These are phyloP conservation scores for Cairina moschata DNA, from an alignment of 2,113 vertebrate genomes.

Conservation along the genomic window DNA sequence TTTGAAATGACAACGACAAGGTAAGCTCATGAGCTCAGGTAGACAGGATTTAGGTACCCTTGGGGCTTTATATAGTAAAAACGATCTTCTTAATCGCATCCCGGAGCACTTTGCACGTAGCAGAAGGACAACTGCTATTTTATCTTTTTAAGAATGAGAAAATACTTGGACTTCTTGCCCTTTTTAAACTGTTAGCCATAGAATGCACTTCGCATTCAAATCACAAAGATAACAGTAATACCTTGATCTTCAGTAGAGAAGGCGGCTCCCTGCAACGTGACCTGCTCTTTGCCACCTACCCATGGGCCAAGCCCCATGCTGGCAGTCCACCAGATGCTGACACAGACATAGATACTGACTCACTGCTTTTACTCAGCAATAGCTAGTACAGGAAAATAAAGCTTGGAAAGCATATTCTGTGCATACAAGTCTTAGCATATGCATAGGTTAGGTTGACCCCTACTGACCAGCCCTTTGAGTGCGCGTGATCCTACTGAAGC, in stretches of 20 bases:
- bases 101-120: background rate
- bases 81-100: background rate
- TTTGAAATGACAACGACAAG: rapidly evolving
- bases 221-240: background rate
- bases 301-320: background rate
- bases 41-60: background rate
- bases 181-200: background rate
- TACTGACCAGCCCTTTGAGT: background rate
- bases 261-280: background rate
- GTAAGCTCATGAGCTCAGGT: background rate
- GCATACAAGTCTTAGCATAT: background rate
- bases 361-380: background rate
- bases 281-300: background rate
- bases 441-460: background rate
- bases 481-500: background rate
- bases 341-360: background rate
- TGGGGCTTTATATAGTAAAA: background rate
- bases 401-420: background rate
- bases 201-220: background rate
- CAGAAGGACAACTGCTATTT: background rate
- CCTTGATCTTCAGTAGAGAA: background rate
- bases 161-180: background rate
- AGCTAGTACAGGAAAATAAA: background rate
- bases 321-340: background rate
- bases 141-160: background rate